Evolutionary conservation across 2,113 vertebrate species (phyloP), one percentile per base, ranked within the genome.

Genomic region (Triplophysa dalaica): DNA sequence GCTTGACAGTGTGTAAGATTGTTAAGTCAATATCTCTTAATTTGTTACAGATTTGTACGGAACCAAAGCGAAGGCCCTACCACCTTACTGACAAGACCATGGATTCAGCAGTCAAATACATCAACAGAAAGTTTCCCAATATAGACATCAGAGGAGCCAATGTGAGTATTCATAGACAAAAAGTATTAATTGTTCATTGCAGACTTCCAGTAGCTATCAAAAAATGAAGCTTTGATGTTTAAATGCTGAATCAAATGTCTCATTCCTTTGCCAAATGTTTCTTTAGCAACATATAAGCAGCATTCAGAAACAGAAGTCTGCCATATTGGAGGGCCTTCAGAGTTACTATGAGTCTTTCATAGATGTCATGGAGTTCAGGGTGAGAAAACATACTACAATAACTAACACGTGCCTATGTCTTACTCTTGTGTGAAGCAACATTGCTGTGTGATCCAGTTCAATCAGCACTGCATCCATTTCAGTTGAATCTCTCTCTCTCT

Each of bases 331-430:
- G 45, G 87, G 56, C 0, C 89, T 95, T 38, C 74, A 77, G 8
- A 93, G 86, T 80, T 97, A 91, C 85, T 97, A 97, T 50, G 91
- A 97, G 65, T 94, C 96, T 12, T 97, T 97, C 90, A 89, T 97
- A 83, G 96, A 98, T n/a, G 92, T 98, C 79, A 93, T 96, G 87
- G 97, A 98, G 87, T 97, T 97, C 91, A 93, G 96, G 93, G 96
- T 98, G 82, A 95, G 89, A 74, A 38, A 38, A 38, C 33, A 38
- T 7, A 38, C 7, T 38, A 38, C 33, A 38, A 38, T 38, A 7
- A 38, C 6, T 38, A 38, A 38, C 6, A 38, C 0, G 6, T 38
- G 6, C 6, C 33, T 1, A 5, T 38, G 33, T 7, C 33, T 38
- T 5, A 38, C 0, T 38, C 33, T 38, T 38, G 33, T 38, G 33